Percentiles rank a stretch among this genome's conserved stretches.
Conservation (phyloP, 2,113 vertebrate genomes). For the Caranx melampygus region DNA sequence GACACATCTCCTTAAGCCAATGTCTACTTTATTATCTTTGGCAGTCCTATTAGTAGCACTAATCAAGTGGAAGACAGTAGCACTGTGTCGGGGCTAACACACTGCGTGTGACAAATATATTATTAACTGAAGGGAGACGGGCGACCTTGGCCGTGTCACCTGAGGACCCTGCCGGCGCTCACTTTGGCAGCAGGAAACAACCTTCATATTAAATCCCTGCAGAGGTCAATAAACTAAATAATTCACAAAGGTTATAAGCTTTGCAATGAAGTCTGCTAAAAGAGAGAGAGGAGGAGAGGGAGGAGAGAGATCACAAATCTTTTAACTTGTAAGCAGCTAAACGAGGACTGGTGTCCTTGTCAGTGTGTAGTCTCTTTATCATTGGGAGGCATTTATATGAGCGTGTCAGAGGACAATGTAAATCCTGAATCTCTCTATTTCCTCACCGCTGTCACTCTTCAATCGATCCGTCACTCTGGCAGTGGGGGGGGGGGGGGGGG, state of each 20-base stretch:
- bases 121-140: constrained; percentile 84
- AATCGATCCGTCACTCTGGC: constrained; percentile 75
- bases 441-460: constrained; percentile 73
- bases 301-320: constrained; percentile 73
- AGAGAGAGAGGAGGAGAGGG: constrained; percentile 51
- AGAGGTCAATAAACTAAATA: constrained; percentile 90
- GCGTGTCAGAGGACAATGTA: constrained; percentile 77
- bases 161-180: constrained; percentile 83
- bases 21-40: constrained; percentile 87
- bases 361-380: constrained; percentile 76
- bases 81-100: constrained; percentile 74
- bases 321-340: constrained; percentile 76
- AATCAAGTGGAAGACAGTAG: constrained; percentile 86
- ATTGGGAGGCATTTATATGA: constrained; percentile 71
- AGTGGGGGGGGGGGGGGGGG: constrained; percentile 35
- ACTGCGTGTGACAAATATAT: constrained; percentile 86
- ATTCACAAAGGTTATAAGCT: constrained; percentile 87
- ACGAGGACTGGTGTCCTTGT: constrained; percentile 75
- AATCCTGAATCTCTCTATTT: constrained; percentile 79
- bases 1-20: constrained; percentile 87
- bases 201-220: constrained; percentile 87
- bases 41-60: constrained; percentile 86
- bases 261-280: constrained; percentile 82
- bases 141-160: constrained; percentile 86
- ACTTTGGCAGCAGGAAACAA: constrained; percentile 84